Conservation (phyloP, 2,113 vertebrate species). For the Syngnathus typhle region DNA sequence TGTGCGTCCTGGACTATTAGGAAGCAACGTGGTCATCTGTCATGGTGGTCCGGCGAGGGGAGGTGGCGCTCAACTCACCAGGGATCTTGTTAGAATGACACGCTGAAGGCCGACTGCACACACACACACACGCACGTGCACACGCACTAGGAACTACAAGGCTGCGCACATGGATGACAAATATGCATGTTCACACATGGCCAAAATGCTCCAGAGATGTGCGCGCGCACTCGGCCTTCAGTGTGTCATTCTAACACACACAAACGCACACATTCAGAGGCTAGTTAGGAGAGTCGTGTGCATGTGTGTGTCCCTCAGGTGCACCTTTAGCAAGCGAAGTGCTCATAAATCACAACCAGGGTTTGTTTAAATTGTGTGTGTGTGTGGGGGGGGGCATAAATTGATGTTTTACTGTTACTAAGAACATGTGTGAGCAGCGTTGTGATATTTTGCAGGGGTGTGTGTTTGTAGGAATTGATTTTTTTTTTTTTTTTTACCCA, state of each 20-base stretch:
- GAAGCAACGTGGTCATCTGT: slow-evolving; percentile 36
- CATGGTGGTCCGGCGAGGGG: slow-evolving; percentile 41
- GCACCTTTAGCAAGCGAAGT: slow-evolving; percentile 36
- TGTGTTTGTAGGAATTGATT: too few species aligned
- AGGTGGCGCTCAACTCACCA: slow-evolving; percentile 41
- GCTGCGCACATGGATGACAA: neutral
- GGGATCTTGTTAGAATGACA: slow-evolving; percentile 49
- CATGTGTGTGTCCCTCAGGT: slow-evolving; percentile 52
- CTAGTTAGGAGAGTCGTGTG: neutral
- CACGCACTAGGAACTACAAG: slow-evolving; percentile 9
- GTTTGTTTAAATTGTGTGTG: slow-evolving; percentile 5
- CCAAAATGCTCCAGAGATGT: slow-evolving; percentile 5
- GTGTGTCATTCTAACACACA: neutral
- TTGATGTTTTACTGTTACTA: neutral
- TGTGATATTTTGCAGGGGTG: neutral
- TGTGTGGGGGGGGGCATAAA: neutral
- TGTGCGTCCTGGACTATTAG: slow-evolving; percentile 35
- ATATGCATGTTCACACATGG: neutral
- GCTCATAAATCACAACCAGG: slow-evolving; percentile 57
- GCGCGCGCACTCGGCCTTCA: neutral
- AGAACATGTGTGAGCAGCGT: slow-evolving; percentile 1
- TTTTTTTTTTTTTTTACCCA: neutral
- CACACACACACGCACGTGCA: slow-evolving; percentile 13
- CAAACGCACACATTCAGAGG: neutral
- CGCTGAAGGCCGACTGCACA: slow-evolving; percentile 3